Conservation (phyloP, 2,888 invertebrate species). For the Subacronicta megacephala region DNA sequence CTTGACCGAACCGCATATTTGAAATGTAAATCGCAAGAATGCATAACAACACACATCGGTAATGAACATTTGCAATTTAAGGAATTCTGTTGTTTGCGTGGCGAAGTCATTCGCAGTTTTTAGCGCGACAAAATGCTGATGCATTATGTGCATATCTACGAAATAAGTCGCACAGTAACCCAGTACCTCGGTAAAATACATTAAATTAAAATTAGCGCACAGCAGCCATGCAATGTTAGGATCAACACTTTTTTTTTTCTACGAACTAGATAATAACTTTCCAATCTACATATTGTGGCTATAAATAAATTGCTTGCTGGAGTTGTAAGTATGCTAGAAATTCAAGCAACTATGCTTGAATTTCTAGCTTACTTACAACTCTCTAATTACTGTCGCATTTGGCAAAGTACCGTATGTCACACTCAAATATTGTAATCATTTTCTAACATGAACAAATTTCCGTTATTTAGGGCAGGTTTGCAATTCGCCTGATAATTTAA, state of each 20-base stretch:
- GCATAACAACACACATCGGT: conserved; percentile 6
- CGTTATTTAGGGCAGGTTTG: too few relatives aligned
- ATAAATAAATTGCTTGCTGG: too few relatives aligned
- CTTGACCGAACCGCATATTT: conserved; percentile 14
- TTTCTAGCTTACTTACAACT: conserved; percentile 13
- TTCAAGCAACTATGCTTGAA: conserved; percentile 18
- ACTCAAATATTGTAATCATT: too few relatives aligned
- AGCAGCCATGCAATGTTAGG: too few relatives aligned
- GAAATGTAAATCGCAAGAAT: conserved; percentile 34
- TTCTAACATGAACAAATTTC: too few relatives aligned
- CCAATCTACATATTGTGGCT: not conserved
- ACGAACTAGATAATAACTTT: not conserved
- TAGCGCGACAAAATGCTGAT: conserved; percentile 23
- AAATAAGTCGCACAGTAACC: conserved; percentile 1
- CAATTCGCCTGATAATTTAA: too few relatives aligned
- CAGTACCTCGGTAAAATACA: not conserved
- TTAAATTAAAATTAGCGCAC: conserved; percentile 13
- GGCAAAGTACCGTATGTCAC: too few relatives aligned
- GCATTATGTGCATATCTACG: conserved; percentile 28
- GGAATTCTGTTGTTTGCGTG: conserved; percentile 15
- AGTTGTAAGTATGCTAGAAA: conserved; percentile 13
- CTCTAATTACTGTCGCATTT: conserved; percentile 25
- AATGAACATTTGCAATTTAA: conserved; percentile 15
- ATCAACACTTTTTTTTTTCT: not conserved
- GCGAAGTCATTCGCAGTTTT: not conserved